Evolutionary conservation across 2,888 invertebrate species (phyloP).

Genomic region (Lasioglossum morio): DNA sequence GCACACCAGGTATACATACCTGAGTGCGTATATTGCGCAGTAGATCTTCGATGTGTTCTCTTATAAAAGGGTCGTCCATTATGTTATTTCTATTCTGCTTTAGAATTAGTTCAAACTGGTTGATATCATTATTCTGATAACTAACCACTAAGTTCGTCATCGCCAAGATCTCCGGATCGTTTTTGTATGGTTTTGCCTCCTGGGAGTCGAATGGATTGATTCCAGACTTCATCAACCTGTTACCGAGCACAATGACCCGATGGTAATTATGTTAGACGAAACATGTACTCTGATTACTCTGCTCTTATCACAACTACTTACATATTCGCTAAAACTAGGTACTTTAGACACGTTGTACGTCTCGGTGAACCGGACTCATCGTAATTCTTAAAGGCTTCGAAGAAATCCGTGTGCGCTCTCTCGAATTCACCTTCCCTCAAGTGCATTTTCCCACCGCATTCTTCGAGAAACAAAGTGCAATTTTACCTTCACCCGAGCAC

Average conservation of each 20-base stretch:
- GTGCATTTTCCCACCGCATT: constrained; percentile 99
- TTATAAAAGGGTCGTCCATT: constrained; percentile 99
- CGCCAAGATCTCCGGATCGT: constrained; percentile 99
- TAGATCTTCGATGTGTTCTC: constrained; percentile 99
- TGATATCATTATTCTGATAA: constrained; percentile 99
- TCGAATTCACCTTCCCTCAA: constrained; percentile 99
- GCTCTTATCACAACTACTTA: constrained; percentile 84
- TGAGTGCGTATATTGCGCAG: constrained; percentile 96
- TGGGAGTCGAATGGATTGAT: constrained; percentile 99
- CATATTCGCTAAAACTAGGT: constrained; percentile 99
- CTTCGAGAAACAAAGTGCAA: constrained; percentile 84
- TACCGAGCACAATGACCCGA: background rate
- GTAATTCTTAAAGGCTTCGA: constrained; percentile 99
- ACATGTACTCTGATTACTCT: background rate
- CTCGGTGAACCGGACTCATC: constrained; percentile 99
- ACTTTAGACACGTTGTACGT: constrained; percentile 98
- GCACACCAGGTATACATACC: constrained; percentile 60
- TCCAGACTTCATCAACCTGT: constrained; percentile 99
- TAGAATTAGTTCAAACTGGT: constrained; percentile 98
- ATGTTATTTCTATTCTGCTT: constrained; percentile 97
- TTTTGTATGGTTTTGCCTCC: constrained; percentile 99
- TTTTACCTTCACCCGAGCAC: constrained; percentile 4
- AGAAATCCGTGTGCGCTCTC: constrained; percentile 99
- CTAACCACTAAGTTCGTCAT: constrained; percentile 99
- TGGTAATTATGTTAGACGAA: background rate